phyloP scores from a whole-genome alignment of 2,888 invertebrate genomes.

The Ashinkailepas kermadecensis region DNA sequence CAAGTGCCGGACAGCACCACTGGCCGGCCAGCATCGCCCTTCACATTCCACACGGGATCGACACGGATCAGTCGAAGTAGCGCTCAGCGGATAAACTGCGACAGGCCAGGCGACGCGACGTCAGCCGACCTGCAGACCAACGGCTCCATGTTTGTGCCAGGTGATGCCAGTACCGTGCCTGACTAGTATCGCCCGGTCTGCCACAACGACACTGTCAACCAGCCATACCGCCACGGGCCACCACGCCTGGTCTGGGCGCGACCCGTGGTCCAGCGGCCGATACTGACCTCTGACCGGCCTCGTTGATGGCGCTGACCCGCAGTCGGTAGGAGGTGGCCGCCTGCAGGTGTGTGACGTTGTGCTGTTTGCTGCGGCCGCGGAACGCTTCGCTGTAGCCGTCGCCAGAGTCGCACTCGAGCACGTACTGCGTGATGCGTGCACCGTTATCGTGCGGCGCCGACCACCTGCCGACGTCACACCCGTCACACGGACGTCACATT shows the following conservation, averaged over 20 bases:
- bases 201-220: too few relatives aligned
- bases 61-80: too few relatives aligned
- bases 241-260: slow-evolving; percentile 57
- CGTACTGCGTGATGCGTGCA: slow-evolving; percentile 63
- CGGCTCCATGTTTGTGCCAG: too few relatives aligned
- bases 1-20: too few relatives aligned
- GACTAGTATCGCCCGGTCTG: too few relatives aligned
- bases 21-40: too few relatives aligned
- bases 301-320: slow-evolving; percentile 74
- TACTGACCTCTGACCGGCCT: slow-evolving; percentile 57
- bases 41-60: too few relatives aligned
- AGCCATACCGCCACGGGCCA: too few relatives aligned
- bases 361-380: slow-evolving; percentile 65
- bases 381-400: slow-evolving; percentile 62
- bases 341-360: slow-evolving; percentile 63
- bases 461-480: background rate
- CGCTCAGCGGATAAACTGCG: too few relatives aligned
- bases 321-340: slow-evolving; percentile 74
- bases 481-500: background rate
- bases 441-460: slow-evolving; percentile 63
- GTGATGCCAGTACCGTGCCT: too few relatives aligned
- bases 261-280: slow-evolving; percentile 42
- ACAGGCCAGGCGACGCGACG: too few relatives aligned
- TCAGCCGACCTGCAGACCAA: too few relatives aligned
- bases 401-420: slow-evolving; percentile 55